A percentile compares a stretch with the other conserved stretches of the same genome.
Conservation (phyloP, 2,797 vertebrate genomes). For the Eremophila alpestris region DNA sequence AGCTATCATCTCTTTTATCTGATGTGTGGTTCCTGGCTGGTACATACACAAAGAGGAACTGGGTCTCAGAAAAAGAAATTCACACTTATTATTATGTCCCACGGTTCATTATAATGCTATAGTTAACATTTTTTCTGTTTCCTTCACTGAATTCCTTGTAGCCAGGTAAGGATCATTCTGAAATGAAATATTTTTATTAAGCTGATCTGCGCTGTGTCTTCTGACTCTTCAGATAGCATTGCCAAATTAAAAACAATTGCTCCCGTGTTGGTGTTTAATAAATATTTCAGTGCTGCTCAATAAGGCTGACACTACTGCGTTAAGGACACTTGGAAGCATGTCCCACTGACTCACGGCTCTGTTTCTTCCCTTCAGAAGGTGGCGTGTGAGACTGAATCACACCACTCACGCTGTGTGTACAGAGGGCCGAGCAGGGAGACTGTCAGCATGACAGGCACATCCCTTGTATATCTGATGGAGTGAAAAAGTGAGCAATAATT, state of each 20-base stretch:
- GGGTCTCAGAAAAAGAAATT: conserved; percentile 24
- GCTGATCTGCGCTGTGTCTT: background rate
- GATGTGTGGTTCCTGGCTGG: background rate
- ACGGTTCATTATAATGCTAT: background rate
- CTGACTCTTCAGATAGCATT: background rate
- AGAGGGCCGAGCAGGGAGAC: conserved; percentile 34
- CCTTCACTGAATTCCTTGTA: conserved; percentile 20
- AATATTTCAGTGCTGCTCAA: conserved; percentile 22
- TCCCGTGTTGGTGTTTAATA: conserved; percentile 27
- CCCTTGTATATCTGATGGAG: conserved; percentile 35
- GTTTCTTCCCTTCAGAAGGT: conserved; percentile 51
- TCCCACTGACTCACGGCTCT: conserved; percentile 59
- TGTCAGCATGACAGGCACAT: conserved; percentile 17
- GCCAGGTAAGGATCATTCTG: conserved; percentile 40
- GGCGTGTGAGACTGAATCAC: conserved; percentile 38
- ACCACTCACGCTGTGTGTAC: conserved; percentile 17
- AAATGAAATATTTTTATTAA: conserved; percentile 64
- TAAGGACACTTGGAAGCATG: conserved; percentile 34
- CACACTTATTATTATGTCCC: conserved; percentile 5
- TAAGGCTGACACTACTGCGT: conserved; percentile 30
- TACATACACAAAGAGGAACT: background rate
- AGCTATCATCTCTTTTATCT: conserved; percentile 31
- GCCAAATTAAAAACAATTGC: conserved; percentile 5
- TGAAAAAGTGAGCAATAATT: conserved; percentile 63
- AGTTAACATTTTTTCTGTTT: background rate